Conservation (phyloP, 2,797 vertebrate species). For the Orestias chungarensis region DNA sequence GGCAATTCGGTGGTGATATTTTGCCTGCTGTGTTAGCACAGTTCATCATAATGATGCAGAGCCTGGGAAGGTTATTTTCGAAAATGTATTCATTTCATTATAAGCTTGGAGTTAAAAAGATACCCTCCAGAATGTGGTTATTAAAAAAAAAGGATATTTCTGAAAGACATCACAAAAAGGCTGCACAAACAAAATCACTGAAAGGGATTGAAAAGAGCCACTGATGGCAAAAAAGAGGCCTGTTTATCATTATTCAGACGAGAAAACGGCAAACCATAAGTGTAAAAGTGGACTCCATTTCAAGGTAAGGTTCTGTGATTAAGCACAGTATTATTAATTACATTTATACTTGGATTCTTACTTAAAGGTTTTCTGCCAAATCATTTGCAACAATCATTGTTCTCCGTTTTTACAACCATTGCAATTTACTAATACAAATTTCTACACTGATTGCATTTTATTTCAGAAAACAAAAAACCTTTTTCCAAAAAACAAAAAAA, state of each 20-base stretch:
- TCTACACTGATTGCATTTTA: not conserved
- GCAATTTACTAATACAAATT: not conserved
- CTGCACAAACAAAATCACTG: not conserved
- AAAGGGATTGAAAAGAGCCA: constrained; percentile 9
- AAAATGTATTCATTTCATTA: constrained; percentile 61
- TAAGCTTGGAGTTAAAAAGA: constrained; percentile 40
- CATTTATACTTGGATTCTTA: not conserved
- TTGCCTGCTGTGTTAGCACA: constrained; percentile 36
- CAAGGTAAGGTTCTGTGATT: not conserved
- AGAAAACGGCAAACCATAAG: not conserved
- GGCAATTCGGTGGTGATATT: constrained; percentile 48
- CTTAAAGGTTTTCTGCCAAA: not conserved
- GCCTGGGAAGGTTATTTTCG: constrained; percentile 54
- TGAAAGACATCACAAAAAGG: constrained; percentile 15
- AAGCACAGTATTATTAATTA: not conserved
- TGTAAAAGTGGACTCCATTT: not conserved
- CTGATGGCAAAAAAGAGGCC: constrained; percentile 3
- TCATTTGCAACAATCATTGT: not conserved
- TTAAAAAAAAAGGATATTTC: constrained; percentile 41
- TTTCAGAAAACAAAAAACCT: not conserved
- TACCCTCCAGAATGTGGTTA: constrained; percentile 43
- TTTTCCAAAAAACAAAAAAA: not conserved
- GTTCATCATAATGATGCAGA: constrained; percentile 60
- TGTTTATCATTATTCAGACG: constrained; percentile 16
- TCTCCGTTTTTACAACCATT: not conserved